Evolutionary conservation across 2,797 vertebrate species (phyloP).

Genomic region (Hemibagrus guttatus): DNA sequence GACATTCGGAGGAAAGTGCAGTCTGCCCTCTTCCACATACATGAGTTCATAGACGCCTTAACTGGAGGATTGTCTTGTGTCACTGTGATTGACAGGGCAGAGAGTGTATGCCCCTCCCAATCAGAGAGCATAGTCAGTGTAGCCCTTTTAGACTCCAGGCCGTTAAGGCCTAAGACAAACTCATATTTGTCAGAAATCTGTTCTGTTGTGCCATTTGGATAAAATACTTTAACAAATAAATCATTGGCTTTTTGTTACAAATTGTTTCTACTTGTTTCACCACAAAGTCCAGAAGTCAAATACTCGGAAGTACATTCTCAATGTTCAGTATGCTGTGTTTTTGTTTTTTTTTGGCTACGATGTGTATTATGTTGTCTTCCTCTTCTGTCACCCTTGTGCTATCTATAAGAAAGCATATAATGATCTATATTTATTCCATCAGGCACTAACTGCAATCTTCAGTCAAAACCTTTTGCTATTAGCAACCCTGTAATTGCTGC

Average conservation of each 20-base stretch:
- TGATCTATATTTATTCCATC: too few relatives aligned
- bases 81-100: conserved; percentile 8
- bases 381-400: background rate
- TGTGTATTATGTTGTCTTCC: background rate
- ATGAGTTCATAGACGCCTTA: background rate
- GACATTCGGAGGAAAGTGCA: background rate
- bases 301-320: background rate
- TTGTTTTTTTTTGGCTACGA: background rate
- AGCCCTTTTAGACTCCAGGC: background rate
- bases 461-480: too few relatives aligned
- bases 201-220: background rate
- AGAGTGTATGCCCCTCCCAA: background rate
- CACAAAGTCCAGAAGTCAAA: background rate
- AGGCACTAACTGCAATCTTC: too few relatives aligned
- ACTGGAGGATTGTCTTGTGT: background rate
- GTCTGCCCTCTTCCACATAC: background rate
- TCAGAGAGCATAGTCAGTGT: background rate
- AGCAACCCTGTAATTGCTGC: background rate
- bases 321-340: background rate
- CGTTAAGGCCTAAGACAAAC: background rate
- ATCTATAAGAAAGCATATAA: too few relatives aligned
- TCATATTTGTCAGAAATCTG: background rate
- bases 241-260: background rate
- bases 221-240: background rate
- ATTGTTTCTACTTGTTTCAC: background rate